These are phyloP conservation scores for Anaspis maculata DNA, from an alignment of 2,888 invertebrate genomes.

Conservation along the genomic window DNA sequence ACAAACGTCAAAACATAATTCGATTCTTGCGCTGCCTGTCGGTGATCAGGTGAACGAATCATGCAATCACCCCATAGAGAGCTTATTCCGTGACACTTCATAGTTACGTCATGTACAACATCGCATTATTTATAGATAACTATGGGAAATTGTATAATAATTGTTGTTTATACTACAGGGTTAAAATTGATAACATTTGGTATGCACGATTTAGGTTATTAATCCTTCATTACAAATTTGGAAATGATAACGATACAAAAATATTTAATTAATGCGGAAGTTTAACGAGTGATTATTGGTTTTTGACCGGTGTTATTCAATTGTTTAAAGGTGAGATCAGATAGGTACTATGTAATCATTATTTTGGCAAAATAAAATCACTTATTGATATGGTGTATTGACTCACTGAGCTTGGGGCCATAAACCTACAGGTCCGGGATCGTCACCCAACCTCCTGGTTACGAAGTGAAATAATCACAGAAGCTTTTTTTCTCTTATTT, in stretches of 20 bases:
- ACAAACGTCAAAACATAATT: too few species aligned
- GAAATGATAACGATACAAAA: slow-evolving; percentile 8
- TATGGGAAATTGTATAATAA: neutral
- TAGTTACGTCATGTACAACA: too few species aligned
- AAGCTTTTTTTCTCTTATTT: too few species aligned
- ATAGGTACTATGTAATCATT: neutral
- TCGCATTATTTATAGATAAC: too few species aligned
- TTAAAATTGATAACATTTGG: slow-evolving; percentile 10
- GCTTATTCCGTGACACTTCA: too few species aligned
- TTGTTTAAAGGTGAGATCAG: neutral
- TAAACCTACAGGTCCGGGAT: slow-evolving; percentile 15
- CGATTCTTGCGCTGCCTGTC: too few species aligned
- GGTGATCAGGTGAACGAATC: too few species aligned
- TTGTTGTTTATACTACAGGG: slow-evolving; percentile 8
- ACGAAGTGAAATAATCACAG: too few species aligned
- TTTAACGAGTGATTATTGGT: slow-evolving; percentile 5
- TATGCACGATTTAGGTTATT: slow-evolving; percentile 11
- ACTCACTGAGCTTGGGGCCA: slow-evolving; percentile 7
- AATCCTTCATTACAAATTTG: slow-evolving; percentile 12
- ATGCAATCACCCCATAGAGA: too few species aligned
- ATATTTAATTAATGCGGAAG: slow-evolving; percentile 8
- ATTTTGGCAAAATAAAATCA: neutral
- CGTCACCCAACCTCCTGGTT: slow-evolving; percentile 8
- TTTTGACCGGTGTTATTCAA: neutral
- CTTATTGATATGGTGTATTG: slow-evolving; percentile 1